Percentiles rank a stretch among this genome's conserved stretches.
These are phyloP conservation scores for Chaitophorus viminalis DNA, from an alignment of 2,888 invertebrate species.

Conservation along the genomic window DNA sequence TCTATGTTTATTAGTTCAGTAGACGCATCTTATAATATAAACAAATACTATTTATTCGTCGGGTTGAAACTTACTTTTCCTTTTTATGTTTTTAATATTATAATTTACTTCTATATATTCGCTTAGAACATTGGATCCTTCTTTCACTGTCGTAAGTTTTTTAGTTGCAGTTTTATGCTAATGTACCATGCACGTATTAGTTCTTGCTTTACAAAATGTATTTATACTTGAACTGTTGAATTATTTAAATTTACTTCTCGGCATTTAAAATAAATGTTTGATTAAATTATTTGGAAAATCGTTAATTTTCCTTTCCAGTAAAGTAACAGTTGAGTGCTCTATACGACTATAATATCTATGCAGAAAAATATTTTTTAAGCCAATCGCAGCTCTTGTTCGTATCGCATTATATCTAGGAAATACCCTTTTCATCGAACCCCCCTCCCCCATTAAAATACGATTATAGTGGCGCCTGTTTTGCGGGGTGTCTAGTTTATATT, in stretches of 20 bases:
- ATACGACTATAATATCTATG: no score
- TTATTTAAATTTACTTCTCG: background rate
- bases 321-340: background rate
- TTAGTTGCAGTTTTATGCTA: no score
- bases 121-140: background rate
- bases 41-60: background rate
- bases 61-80: background rate
- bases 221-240: background rate
- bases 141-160: background rate
- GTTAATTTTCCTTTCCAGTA: background rate
- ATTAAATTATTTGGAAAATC: background rate
- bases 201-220: background rate
- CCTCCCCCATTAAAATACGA: conserved; percentile 38
- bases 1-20: background rate
- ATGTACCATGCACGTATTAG: no score
- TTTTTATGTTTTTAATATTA: conserved; percentile 15
- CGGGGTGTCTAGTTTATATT: conserved; percentile 31
- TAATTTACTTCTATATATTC: background rate
- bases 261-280: background rate
- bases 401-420: conserved; percentile 19
- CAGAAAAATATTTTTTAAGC: background rate
- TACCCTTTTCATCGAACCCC: conserved; percentile 31
- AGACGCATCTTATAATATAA: background rate
- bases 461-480: conserved; percentile 55
- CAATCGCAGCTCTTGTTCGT: conserved; percentile 9